A percentile compares a stretch with the other conserved stretches of the same genome.
Evolutionary conservation across 1,140 invertebrate genomes (phyloP).

Genomic region (Batillaria attramentaria): DNA sequence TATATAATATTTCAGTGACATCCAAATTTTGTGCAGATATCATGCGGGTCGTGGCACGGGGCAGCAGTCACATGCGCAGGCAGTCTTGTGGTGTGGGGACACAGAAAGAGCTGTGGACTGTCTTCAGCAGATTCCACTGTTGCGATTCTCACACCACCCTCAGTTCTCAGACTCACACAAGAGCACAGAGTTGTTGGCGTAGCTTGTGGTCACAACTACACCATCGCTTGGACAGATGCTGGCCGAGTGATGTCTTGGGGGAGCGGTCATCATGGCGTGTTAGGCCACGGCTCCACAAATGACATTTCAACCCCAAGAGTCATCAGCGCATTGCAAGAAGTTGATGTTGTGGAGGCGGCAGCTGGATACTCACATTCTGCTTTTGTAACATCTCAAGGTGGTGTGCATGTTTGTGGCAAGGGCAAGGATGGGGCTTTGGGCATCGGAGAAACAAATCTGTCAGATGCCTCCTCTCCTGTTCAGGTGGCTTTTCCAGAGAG

Average conservation of each 20-base stretch:
- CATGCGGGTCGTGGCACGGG: slow-evolving; percentile 53
- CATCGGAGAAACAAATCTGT: slow-evolving; percentile 84
- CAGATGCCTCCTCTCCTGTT: slow-evolving; percentile 57
- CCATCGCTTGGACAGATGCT: slow-evolving; percentile 44
- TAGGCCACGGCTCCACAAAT: slow-evolving; percentile 45
- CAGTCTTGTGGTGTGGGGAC: slow-evolving; percentile 46
- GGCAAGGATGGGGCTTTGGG: slow-evolving; percentile 93
- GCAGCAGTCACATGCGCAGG: slow-evolving; percentile 37
- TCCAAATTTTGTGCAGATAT: slow-evolving; percentile 37
- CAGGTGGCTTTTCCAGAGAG: slow-evolving; percentile 4
- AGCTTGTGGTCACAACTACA: slow-evolving; percentile 53
- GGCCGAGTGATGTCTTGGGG: slow-evolving; percentile 50
- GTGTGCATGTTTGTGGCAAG: slow-evolving; percentile 92
- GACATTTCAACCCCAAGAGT: slow-evolving; percentile 30
- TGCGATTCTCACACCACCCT: neutral
- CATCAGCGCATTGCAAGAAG: slow-evolving; percentile 33
- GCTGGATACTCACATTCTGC: slow-evolving; percentile 53
- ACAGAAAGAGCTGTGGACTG: slow-evolving; percentile 40
- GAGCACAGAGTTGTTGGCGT: slow-evolving; percentile 30
- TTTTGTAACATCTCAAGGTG: slow-evolving; percentile 87
- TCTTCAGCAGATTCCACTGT: neutral
- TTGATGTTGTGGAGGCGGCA: slow-evolving; percentile 29
- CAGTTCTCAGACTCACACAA: slow-evolving; percentile 13
- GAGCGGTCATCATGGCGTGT: slow-evolving; percentile 49
- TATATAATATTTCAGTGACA: neutral